phyloP scores from a whole-genome alignment of 2,113 vertebrate species.

The Himantopus leucocephalus region DNA sequence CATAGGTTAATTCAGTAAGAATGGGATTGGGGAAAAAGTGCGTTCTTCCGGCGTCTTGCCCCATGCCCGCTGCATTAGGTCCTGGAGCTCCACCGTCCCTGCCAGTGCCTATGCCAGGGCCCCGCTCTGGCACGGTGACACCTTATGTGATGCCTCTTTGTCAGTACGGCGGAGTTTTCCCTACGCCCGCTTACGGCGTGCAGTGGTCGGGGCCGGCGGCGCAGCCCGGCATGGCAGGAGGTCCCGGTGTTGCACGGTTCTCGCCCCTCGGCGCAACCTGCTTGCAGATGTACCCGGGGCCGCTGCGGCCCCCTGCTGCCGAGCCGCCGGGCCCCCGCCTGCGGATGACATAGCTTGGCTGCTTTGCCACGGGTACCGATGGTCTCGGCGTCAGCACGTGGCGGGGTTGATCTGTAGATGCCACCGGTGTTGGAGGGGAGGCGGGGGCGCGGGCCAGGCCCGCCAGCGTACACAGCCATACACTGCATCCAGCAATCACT shows the following conservation, averaged over 20 bases:
- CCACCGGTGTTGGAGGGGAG: neutral
- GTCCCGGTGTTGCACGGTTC: conserved; percentile 50
- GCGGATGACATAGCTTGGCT: conserved; percentile 74
- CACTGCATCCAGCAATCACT: conserved; percentile 69
- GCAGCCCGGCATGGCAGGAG: conserved; percentile 63
- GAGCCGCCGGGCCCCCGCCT: conserved; percentile 66
- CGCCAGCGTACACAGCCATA: conserved; percentile 62
- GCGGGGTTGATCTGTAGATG: conserved; percentile 35
- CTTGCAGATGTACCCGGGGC: conserved; percentile 72
- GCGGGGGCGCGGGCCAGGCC: conserved; percentile 18
- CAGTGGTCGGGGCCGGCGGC: conserved; percentile 75
- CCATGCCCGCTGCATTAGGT: conserved; percentile 73
- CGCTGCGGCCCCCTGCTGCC: conserved; percentile 65
- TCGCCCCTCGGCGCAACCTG: conserved; percentile 62
- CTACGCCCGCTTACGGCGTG: conserved; percentile 72
- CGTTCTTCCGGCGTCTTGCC: conserved; percentile 75
- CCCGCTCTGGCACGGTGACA: conserved; percentile 60
- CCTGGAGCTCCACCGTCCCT: conserved; percentile 62
- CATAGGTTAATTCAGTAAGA: conserved; percentile 70
- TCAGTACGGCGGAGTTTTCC: conserved; percentile 74
- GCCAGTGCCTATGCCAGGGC: conserved; percentile 71
- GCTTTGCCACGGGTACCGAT: neutral
- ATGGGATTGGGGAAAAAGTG: conserved; percentile 68
- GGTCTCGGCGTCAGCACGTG: neutral
- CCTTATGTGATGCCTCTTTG: conserved; percentile 74